Evolutionary conservation across 2,797 vertebrate species (phyloP), one percentile per base, ranked within the genome.

Genomic region (Ispidina picta): DNA sequence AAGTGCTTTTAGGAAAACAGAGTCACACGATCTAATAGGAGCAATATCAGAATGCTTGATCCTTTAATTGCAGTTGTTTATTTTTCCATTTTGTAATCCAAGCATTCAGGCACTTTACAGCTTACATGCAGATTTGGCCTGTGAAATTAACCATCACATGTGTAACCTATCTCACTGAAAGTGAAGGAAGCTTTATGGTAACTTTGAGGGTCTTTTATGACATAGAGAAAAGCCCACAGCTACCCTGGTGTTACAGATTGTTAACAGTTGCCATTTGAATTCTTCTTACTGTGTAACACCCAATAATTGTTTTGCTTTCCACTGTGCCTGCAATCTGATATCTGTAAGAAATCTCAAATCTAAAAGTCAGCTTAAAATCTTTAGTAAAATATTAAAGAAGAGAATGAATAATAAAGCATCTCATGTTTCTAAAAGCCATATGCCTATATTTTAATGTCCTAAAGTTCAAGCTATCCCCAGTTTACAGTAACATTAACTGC

Each of bases 291-390:
- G 62, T 56, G 62, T 94, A 96, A 77, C 84, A 96, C 93, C 89
- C 92, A 95, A 93, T 94, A 94, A 97, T 92, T 88, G 58, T 79
- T 93, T 92, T 89, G n/a, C 62, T 94, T 97, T 96, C 85, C 92
- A 94, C 69, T 72, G 54, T 90, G 83, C 51, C 37, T 94, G 76
- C 74, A 94, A 94, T 76, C 29, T 0, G 54, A 95, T 90, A 95
- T 26, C 35, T 90, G 39, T 46, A 92, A 94, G 48, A 86, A 93
- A 76, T 72, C 82, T 71, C 84, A 95, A 76, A 95, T 89, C 56
- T 81, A 64, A 78, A n/a, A 83, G 84, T 89, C 54, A 94, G 63
- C 86, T 88, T 64, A 80, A 90, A 90, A 95, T 86, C 33, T 79
- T 91, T 69, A 35, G 52, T 81, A 68, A 95, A 93, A 85, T 88